Percentiles rank a stretch among this genome's conserved stretches.
phyloP scores from a whole-genome alignment of 2,888 invertebrate genomes.

The Tenthredo notha region DNA sequence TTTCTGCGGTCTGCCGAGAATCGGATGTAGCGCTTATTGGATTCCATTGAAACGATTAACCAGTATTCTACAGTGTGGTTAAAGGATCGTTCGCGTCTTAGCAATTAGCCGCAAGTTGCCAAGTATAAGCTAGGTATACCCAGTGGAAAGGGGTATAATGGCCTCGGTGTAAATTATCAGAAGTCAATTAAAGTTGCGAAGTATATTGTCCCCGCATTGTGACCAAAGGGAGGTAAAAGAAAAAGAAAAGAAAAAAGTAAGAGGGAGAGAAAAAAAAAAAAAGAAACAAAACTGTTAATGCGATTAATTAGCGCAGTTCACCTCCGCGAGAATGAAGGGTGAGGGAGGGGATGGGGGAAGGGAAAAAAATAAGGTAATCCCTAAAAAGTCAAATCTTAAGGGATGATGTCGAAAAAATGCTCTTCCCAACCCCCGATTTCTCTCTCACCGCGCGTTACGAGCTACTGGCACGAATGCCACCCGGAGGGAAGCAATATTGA shows the following conservation, averaged over 20 bases:
- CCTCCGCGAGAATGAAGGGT: neutral
- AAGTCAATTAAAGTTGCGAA: neutral
- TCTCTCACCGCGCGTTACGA: neutral
- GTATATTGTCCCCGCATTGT: neutral
- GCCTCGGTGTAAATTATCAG: neutral
- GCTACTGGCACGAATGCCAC: constrained; percentile 38
- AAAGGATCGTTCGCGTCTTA: constrained; percentile 5
- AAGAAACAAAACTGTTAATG: neutral
- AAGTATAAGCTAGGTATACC: constrained; percentile 67
- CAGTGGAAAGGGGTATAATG: constrained; percentile 1
- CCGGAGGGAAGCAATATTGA: constrained; percentile 66
- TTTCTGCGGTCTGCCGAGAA: constrained; percentile 1
- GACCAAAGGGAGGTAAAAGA: neutral
- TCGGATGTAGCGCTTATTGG: neutral
- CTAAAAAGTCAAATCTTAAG: neutral
- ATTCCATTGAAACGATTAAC: constrained; percentile 46
- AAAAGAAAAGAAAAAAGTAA: neutral
- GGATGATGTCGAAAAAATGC: neutral
- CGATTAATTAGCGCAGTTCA: neutral
- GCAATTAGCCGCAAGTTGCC: constrained; percentile 54
- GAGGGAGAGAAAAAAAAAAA: too few relatives aligned
- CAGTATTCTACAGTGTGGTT: neutral
- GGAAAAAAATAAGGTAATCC: neutral
- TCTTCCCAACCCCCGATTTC: neutral
- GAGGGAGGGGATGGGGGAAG: neutral